Evolutionary conservation across 2,888 invertebrate species (phyloP), one percentile per base, ranked within the genome.

Genomic region (Cryptops parisi): DNA sequence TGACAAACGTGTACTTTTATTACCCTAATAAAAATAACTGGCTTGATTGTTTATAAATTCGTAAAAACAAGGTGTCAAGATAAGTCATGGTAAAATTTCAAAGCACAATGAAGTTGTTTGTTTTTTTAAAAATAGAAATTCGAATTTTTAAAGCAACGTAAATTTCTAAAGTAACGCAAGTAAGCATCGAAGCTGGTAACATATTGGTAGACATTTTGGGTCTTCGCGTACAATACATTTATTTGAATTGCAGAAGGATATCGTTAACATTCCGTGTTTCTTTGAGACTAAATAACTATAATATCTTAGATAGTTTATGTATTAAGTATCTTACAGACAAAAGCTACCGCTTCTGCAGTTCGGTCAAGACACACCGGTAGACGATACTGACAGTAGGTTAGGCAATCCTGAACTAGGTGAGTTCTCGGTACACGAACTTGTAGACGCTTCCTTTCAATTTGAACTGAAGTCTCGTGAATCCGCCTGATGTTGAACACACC

Each of bases 401-500:
- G n/a, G 70, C 63, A 23, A 67, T 57, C 41, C 74, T 64, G 62
- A 75, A 76, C 23, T 75, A 63, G 41, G 73, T 54, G 40, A 76
- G 67, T 64, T 76, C 76, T 54, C 73, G 64, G 66, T 76, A 76
- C 57, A 76, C 73, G 55, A 76, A 70, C 62, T 76, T 76, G 67
- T 75, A 76, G 27, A 76, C 69, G 54, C 74, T 74, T 46, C 76
- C 76, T 57, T 71, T 67, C 76, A 76, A 76, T 70, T 75, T 74
- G 65, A 76, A 73, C 46, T 76, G 68, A 23, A 76, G 69, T 27
- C 74, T 68, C 49, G 75, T 75, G 64, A 76, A 76, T 54, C 76
- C 76, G 55, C 75, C 75, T 60, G 73, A 74, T 56, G 75, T 75
- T 58, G 76, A 75, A 58, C 75, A 75, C 46, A 76, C 76, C 60